Conservation (phyloP, 2,888 invertebrate genomes). For the Dioctria rufipes region DNA sequence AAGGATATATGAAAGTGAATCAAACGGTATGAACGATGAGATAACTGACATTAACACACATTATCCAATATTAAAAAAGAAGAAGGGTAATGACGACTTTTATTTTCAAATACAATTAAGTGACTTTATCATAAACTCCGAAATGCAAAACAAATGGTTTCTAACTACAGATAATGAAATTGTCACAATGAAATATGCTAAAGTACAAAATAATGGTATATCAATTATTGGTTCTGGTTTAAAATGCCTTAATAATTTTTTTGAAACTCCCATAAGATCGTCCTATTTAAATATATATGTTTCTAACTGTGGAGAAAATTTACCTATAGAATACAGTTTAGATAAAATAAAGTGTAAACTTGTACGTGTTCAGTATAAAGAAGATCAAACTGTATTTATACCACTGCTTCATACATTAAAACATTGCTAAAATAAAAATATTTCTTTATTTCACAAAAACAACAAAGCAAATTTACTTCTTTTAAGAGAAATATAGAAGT, state of each 20-base stretch:
- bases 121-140: neutral
- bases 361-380: neutral
- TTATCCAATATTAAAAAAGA: neutral
- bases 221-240: constrained; percentile 53
- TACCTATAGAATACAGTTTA: constrained; percentile 9
- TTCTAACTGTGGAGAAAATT: constrained; percentile 47
- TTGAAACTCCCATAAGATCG: constrained; percentile 52
- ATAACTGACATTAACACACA: neutral
- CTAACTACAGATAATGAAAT: constrained; percentile 57
- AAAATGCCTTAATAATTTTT: constrained; percentile 54
- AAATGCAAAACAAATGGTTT: constrained; percentile 60
- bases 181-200: constrained; percentile 52
- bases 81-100: neutral
- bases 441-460: too few relatives aligned
- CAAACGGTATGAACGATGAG: neutral
- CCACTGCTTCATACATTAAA: constrained; percentile 13
- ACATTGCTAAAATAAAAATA: too few relatives aligned
- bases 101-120: too few relatives aligned
- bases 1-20: constrained; percentile 57
- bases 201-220: constrained; percentile 42
- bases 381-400: constrained; percentile 3
- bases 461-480: too few relatives aligned
- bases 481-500: too few relatives aligned
- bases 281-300: constrained; percentile 38
- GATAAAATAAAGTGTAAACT: constrained; percentile 55